Evolutionary conservation across 2,113 vertebrate species (phyloP).

Genomic region (Ceyx margarethae): DNA sequence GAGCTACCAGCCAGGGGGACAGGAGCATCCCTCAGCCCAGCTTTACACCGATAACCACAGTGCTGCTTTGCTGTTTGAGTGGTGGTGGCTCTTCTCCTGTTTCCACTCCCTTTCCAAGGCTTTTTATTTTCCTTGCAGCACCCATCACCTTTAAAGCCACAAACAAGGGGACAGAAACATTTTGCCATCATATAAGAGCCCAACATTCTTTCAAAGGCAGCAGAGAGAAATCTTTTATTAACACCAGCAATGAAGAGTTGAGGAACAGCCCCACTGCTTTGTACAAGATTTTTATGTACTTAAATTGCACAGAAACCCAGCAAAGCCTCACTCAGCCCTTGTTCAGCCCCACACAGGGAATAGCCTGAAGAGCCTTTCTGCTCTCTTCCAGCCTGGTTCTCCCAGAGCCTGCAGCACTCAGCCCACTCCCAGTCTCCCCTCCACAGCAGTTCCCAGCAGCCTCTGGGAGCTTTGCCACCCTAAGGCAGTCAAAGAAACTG

Average conservation of each 20-base stretch:
- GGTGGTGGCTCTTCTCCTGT: not conserved
- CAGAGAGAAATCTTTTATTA: not conserved
- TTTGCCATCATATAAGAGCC: not conserved
- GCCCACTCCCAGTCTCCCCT: not conserved
- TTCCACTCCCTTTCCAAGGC: not conserved
- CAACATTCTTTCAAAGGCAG: not conserved
- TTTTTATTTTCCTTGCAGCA: not conserved
- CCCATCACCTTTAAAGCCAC: not conserved
- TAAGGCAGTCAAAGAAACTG: not conserved
- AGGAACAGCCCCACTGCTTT: not conserved
- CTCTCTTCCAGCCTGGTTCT: not conserved
- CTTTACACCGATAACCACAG: not conserved
- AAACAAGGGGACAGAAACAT: not conserved
- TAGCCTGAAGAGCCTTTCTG: not conserved
- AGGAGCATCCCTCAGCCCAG: not conserved
- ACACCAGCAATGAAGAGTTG: not conserved
- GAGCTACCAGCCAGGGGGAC: not conserved
- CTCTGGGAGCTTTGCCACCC: not conserved
- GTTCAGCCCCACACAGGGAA: not conserved
- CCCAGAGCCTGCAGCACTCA: not conserved
- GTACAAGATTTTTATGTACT: not conserved
- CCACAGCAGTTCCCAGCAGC: not conserved
- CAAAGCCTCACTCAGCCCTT: not conserved
- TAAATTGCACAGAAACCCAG: not conserved
- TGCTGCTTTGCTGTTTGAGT: not conserved